These are phyloP conservation scores for Ellobium chinense DNA, from an alignment of 2,888 invertebrate genomes.

Conservation along the genomic window DNA sequence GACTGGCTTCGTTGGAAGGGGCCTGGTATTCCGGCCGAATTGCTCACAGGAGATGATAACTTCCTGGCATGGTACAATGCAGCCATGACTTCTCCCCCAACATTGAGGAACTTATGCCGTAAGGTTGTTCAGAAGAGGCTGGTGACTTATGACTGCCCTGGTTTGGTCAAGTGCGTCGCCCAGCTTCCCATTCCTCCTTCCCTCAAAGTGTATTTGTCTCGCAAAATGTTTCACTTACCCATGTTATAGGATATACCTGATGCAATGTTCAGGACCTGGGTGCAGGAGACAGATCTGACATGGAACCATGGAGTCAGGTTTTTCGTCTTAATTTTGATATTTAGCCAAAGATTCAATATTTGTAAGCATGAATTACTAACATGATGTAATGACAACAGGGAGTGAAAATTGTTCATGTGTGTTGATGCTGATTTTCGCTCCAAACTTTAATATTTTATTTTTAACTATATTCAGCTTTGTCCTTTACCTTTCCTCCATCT, in stretches of 20 bases:
- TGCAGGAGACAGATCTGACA: too few relatives aligned
- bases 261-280: too few relatives aligned
- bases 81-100: slow-evolving; percentile 69
- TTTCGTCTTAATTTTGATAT: too few relatives aligned
- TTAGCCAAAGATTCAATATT: too few relatives aligned
- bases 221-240: slow-evolving; percentile 72
- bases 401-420: too few relatives aligned
- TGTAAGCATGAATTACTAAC: too few relatives aligned
- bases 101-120: slow-evolving; percentile 77
- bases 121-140: slow-evolving; percentile 74
- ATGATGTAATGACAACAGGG: too few relatives aligned
- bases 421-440: too few relatives aligned
- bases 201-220: slow-evolving; percentile 71
- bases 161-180: slow-evolving; percentile 68
- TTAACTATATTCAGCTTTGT: too few relatives aligned
- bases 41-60: slow-evolving; percentile 69
- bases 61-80: slow-evolving; percentile 73
- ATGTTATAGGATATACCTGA: slow-evolving; percentile 8
- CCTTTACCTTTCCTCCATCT: too few relatives aligned
- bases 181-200: slow-evolving; percentile 75
- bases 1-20: slow-evolving; percentile 79
- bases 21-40: slow-evolving; percentile 73
- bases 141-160: slow-evolving; percentile 63
- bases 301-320: too few relatives aligned
- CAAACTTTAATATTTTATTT: too few relatives aligned